Percentiles rank a stretch among this genome's conserved stretches.
Evolutionary conservation across 2,888 invertebrate species (phyloP).

Genomic region (Neoascia interrupta): DNA sequence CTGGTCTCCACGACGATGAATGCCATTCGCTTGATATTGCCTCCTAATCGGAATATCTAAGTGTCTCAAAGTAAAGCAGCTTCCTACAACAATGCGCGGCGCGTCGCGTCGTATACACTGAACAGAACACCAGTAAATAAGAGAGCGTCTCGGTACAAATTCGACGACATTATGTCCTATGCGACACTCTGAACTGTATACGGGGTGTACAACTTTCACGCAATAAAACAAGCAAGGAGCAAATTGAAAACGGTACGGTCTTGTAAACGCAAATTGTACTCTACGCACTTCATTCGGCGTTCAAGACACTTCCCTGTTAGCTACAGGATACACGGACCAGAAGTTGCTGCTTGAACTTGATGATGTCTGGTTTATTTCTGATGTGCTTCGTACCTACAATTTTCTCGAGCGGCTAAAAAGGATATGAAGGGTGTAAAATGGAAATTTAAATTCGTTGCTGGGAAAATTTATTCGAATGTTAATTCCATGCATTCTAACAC

Average conservation of each 20-base stretch:
- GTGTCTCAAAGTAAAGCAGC: neutral
- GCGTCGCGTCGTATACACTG: too few relatives aligned
- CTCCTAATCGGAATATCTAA: constrained; percentile 52
- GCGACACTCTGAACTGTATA: neutral
- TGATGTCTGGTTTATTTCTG: constrained; percentile 43
- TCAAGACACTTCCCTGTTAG: constrained; percentile 40
- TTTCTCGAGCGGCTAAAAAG: constrained; percentile 21
- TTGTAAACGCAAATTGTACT: constrained; percentile 61
- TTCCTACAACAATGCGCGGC: too few relatives aligned
- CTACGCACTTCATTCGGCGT: constrained; percentile 63
- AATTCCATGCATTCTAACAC: constrained; percentile 51
- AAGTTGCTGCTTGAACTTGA: constrained; percentile 16
- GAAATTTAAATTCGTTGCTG: constrained; percentile 54
- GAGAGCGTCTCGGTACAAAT: neutral
- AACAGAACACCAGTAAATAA: too few relatives aligned
- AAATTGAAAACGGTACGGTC: constrained; percentile 61
- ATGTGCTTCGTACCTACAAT: neutral
- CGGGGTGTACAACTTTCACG: constrained; percentile 23
- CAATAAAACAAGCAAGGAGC: constrained; percentile 56
- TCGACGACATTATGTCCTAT: constrained; percentile 8
- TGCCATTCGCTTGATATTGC: constrained; percentile 19
- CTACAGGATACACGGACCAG: too few relatives aligned
- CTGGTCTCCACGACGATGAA: constrained; percentile 24
- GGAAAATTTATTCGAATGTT: constrained; percentile 51
- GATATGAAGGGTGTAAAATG: constrained; percentile 42